Percentiles rank a stretch among this genome's conserved stretches.
Conservation (phyloP, 1,140 invertebrate genomes). For the Papilio machaon region DNA sequence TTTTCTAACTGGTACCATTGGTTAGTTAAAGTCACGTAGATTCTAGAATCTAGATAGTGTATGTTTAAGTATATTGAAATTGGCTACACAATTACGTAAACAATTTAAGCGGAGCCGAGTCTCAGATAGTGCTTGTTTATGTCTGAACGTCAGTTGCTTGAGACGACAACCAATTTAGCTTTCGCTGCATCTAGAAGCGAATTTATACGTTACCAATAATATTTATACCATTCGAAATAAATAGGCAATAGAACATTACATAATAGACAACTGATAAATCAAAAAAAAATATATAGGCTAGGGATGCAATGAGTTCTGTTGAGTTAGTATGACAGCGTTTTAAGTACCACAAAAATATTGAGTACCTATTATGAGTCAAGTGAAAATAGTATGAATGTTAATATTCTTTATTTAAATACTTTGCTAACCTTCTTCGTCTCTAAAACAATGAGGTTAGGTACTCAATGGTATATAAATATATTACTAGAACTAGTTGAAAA, state of each 20-base stretch:
- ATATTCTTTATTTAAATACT: background rate
- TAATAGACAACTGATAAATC: background rate
- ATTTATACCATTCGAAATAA: background rate
- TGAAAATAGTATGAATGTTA: background rate
- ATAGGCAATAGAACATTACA: background rate
- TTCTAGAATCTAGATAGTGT: conserved; percentile 9
- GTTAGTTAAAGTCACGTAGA: background rate
- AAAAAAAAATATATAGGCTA: no score
- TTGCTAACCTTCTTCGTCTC: background rate
- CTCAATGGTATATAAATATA: conserved; percentile 1
- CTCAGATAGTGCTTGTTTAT: conserved; percentile 24
- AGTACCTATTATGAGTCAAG: background rate
- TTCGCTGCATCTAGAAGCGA: conserved; percentile 22
- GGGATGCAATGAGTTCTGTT: no score
- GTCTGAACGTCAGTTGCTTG: conserved; percentile 28
- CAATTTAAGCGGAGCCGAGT: conserved; percentile 29
- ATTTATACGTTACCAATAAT: conserved; percentile 12
- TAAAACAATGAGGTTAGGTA: conserved; percentile 26
- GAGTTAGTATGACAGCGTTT: no score
- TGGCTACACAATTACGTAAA: conserved; percentile 37
- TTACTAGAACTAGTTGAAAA: conserved; percentile 28
- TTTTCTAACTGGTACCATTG: background rate
- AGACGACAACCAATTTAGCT: conserved; percentile 37
- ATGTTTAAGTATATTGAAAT: conserved; percentile 38
- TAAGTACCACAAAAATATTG: background rate